Conservation (phyloP, 2,888 invertebrate species). For the Lepidochitona cinerea region DNA sequence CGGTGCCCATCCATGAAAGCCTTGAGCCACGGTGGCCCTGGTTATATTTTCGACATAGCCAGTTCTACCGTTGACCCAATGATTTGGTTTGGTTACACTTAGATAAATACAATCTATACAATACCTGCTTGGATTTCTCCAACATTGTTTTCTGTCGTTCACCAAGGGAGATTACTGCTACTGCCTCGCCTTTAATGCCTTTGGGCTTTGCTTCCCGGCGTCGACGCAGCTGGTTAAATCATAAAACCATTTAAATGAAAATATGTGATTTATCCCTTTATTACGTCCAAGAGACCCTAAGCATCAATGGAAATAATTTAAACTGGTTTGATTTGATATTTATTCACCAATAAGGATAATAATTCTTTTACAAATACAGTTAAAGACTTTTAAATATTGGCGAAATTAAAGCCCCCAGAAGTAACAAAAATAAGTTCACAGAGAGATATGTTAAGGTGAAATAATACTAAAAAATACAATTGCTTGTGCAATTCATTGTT, state of each 20-base stretch:
- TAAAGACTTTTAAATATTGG: too few species aligned
- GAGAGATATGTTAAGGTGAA: too few species aligned
- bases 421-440: too few species aligned
- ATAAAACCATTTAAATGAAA: not conserved
- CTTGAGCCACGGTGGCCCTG: too few species aligned
- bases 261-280: not conserved
- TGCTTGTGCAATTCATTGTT: too few species aligned
- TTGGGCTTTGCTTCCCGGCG: slow-evolving; percentile 47
- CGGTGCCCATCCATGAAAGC: too few species aligned
- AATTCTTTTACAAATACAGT: not conserved
- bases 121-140: slow-evolving; percentile 54
- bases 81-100: too few species aligned
- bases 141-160: slow-evolving; percentile 61
- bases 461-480: too few species aligned
- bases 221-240: slow-evolving; percentile 43
- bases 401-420: too few species aligned
- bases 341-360: not conserved
- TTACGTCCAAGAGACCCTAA: not conserved
- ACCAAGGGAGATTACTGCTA: slow-evolving; percentile 52
- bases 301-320: not conserved
- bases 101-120: too few species aligned
- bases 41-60: too few species aligned
- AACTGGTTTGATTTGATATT: not conserved
- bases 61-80: too few species aligned
- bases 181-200: slow-evolving; percentile 49